Conservation (phyloP, 2,113 vertebrate genomes). For the Menura novaehollandiae region DNA sequence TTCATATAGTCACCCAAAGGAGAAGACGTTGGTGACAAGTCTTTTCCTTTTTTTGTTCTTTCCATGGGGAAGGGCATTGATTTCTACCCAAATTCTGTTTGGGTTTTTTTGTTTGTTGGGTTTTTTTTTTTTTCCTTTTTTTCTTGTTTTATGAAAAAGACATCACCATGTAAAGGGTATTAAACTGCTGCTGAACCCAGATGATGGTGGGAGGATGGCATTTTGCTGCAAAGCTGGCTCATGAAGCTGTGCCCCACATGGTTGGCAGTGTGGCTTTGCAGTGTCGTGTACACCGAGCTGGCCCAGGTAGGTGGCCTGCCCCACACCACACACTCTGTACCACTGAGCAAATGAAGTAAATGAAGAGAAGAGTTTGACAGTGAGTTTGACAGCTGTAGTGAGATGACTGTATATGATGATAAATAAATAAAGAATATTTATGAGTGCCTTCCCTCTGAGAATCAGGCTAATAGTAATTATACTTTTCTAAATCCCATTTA, state of each 20-base stretch:
- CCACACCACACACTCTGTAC: background rate
- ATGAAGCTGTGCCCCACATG: background rate
- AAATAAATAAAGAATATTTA: background rate
- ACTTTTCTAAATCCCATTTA: background rate
- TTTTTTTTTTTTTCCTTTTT: background rate
- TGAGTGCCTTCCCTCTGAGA: background rate
- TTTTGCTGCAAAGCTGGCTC: background rate
- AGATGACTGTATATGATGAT: background rate
- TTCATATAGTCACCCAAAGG: background rate
- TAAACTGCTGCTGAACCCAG: background rate
- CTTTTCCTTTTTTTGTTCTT: background rate
- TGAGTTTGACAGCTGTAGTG: background rate
- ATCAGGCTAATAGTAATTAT: background rate
- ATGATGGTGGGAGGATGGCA: background rate
- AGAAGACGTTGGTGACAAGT: background rate
- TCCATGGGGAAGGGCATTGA: background rate
- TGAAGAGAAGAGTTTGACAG: background rate
- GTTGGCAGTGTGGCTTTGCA: background rate
- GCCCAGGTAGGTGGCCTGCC: background rate
- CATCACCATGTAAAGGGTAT: background rate
- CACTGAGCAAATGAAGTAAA: background rate
- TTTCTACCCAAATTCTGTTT: background rate
- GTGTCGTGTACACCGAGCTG: background rate
- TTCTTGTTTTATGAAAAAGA: background rate
- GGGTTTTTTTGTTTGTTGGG: fast-evolving